Conservation (phyloP, 2,888 invertebrate genomes). For the Polyommatus icarus region DNA sequence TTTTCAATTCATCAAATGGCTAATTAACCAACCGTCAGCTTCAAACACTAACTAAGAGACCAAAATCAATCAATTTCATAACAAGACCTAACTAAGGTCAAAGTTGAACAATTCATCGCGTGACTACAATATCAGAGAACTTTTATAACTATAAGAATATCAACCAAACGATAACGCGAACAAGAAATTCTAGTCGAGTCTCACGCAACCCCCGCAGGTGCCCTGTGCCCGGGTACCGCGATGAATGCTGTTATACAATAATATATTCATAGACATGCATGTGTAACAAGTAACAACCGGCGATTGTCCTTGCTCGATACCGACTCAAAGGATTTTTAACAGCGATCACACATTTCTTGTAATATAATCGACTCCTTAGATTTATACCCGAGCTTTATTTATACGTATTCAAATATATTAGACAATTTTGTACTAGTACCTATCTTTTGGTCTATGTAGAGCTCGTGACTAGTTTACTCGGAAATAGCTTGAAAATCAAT, state of each 20-base stretch:
- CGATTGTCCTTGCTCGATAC: slow-evolving; percentile 1
- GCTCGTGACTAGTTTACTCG: slow-evolving; percentile 48
- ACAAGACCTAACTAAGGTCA: slow-evolving; percentile 22
- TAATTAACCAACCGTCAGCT: not conserved
- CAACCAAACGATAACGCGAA: slow-evolving; percentile 27
- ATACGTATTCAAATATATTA: not conserved
- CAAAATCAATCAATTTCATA: slow-evolving; percentile 4
- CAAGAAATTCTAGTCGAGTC: slow-evolving; percentile 25
- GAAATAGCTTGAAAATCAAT: slow-evolving; percentile 76
- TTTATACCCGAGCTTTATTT: not conserved
- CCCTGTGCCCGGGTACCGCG: slow-evolving; percentile 4
- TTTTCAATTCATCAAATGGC: not conserved
- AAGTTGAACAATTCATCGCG: slow-evolving; percentile 31
- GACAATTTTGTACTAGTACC: not conserved
- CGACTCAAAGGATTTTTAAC: not conserved
- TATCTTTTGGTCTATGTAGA: not conserved
- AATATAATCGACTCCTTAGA: not conserved
- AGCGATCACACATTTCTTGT: not conserved
- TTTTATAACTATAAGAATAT: slow-evolving; percentile 26
- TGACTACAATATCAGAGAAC: slow-evolving; percentile 28
- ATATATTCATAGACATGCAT: not conserved
- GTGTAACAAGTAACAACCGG: not conserved
- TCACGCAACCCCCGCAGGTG: slow-evolving; percentile 23
- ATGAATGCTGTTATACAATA: slow-evolving; percentile 5
- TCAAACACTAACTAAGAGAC: not conserved